phyloP scores from a whole-genome alignment of 2,113 vertebrate species.

The Pogona vitticeps region DNA sequence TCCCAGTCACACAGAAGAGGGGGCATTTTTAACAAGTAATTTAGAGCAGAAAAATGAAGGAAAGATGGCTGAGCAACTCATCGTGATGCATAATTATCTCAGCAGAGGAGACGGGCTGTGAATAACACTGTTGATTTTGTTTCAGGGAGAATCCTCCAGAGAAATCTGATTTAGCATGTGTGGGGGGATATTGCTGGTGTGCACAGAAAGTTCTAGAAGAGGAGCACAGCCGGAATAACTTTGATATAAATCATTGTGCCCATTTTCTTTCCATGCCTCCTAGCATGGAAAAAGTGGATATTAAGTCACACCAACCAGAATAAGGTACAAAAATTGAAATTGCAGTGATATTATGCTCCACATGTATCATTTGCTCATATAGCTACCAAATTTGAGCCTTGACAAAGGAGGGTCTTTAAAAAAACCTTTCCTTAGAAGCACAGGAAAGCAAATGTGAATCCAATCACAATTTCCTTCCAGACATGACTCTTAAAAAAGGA shows the following conservation, averaged over 20 bases:
- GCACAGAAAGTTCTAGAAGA: neutral
- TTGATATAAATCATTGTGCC: slow-evolving; percentile 15
- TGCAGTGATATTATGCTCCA: neutral
- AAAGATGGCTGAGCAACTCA: slow-evolving; percentile 38
- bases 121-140: slow-evolving; percentile 42
- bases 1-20: slow-evolving; percentile 61
- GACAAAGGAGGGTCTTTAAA: too few relatives aligned
- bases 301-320: slow-evolving; percentile 47
- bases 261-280: slow-evolving; percentile 26
- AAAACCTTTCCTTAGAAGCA: too few relatives aligned
- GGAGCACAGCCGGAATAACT: slow-evolving; percentile 29
- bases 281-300: slow-evolving; percentile 24
- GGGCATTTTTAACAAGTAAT: slow-evolving; percentile 64
- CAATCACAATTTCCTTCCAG: slow-evolving; percentile 15
- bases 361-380: slow-evolving; percentile 25
- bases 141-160: slow-evolving; percentile 41
- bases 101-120: slow-evolving; percentile 53
- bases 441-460: neutral
- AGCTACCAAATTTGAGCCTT: slow-evolving; percentile 37
- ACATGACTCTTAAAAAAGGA: slow-evolving; percentile 21
- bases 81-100: slow-evolving; percentile 54
- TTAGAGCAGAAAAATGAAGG: slow-evolving; percentile 59
- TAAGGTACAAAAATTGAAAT: slow-evolving; percentile 49
- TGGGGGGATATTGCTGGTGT: neutral
- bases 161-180: slow-evolving; percentile 59